Base-by-base conservation (phyloP, 2,888 invertebrate species). In the Steinernema scapterisci region DNA sequence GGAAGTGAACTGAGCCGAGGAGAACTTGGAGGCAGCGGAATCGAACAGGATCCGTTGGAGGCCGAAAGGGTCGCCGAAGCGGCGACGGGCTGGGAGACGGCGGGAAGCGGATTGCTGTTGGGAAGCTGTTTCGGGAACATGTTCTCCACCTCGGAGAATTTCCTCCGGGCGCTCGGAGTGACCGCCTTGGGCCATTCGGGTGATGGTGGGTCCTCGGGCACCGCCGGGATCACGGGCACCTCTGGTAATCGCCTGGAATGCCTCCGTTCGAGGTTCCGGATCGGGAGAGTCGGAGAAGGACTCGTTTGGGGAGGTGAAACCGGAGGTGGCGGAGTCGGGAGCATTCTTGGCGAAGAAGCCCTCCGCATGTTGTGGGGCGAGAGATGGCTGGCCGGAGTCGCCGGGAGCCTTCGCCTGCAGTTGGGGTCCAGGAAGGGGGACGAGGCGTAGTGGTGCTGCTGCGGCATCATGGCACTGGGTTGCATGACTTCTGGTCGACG, bases 301-400 rank as follows among this genome's bases (percentile, higher is more conserved):
- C 25, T 63, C 31, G 63, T 25, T 21, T 63, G 63, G 16, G 63
- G 63, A 31, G 63, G 63, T 11, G 63, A 63, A n/a, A 63, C 63
- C 5, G 63, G 54, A 2, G 83, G 83, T 11, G 84, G 84, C 9
- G 84, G 84, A 1, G 83, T 83, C 0, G 84, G 84, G 25, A 84
- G 77, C 51, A 84, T 81, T 25, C 84, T 74, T 0, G 84, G 84
- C 0, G 81, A 79, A 70, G 77, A 78, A 45, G 81, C 78, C 46
- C 84, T 72, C 44, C 83, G 48, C 19, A 72, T 77, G 52, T 77
- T n/a, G 52, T 27, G 31, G 48, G 72, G 72, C n/a, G 72, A 54
- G 5, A 75, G 72, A 21, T 54, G 52, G 7, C 74, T 44, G 45
- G 78, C 77, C 6, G 83, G 83, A 3, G 82, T 78, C 76, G 76